phyloP scores from a whole-genome alignment of 1,140 invertebrate genomes.

The Aphaenogaster ashmeadi region DNA sequence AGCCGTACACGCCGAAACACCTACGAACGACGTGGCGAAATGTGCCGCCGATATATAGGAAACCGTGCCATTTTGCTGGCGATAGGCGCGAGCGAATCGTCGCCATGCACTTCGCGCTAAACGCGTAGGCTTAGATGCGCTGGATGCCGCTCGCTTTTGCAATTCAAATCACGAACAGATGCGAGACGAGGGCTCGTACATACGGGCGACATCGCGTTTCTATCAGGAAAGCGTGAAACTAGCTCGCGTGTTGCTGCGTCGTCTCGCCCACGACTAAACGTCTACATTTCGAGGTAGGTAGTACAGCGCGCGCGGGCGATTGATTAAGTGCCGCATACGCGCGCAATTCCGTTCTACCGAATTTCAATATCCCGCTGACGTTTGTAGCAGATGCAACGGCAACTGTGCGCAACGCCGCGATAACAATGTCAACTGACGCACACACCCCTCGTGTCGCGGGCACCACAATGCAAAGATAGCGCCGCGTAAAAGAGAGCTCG shows the following conservation, averaged over 20 bases:
- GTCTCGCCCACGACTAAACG: slow-evolving; percentile 29
- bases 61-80: background rate
- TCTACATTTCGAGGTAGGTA: slow-evolving; percentile 43
- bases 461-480: background rate
- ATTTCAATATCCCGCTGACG: slow-evolving; percentile 60
- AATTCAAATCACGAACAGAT: slow-evolving; percentile 81
- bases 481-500: background rate
- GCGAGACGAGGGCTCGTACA: slow-evolving; percentile 68
- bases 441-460: background rate
- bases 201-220: slow-evolving; percentile 40
- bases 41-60: slow-evolving; percentile 4
- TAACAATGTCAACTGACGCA: slow-evolving; percentile 27
- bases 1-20: background rate
- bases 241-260: slow-evolving; percentile 30
- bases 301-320: slow-evolving; percentile 34
- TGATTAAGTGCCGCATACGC: slow-evolving; percentile 66
- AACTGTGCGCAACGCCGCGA: background rate
- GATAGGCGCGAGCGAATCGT: slow-evolving; percentile 26
- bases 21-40: background rate
- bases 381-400: slow-evolving; percentile 50
- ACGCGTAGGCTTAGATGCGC: slow-evolving; percentile 65
- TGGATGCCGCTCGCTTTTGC: slow-evolving; percentile 78
- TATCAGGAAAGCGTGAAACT: slow-evolving; percentile 59
- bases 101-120: slow-evolving; percentile 22
- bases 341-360: slow-evolving; percentile 42